Base-by-base conservation (phyloP, 1,140 invertebrate species). In the Meloidogyne exigua region DNA sequence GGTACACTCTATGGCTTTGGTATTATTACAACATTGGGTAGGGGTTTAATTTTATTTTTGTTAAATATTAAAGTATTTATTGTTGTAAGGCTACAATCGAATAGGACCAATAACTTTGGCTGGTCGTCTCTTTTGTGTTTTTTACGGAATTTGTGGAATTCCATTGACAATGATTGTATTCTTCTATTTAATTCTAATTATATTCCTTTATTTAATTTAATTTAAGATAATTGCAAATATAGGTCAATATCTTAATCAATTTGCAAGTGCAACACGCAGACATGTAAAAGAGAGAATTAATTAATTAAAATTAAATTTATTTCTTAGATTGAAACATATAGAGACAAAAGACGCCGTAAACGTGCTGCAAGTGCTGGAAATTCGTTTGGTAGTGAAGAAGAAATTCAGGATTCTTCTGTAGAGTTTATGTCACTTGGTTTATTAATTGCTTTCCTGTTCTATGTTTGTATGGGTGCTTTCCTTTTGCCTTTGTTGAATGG, bases 1-100 rank as follows among this genome's bases (percentile, higher is more conserved):
- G 85, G 81, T 0, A 87, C 86, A 28, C 77, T 87, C 18, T 87
- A 86, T 73, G 84, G 85, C 25, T 87, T 87, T 70, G 85, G 85
- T 10, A 87, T 87, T 66, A 82, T 87, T 39, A 87, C 85, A 18
- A 87, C 85, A 15, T 68, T 87, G 18, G 85, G 83, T 84, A 65
- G 21, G 32, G n/a, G n/a, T n/a, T 80, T 10, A 26, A 23, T 28
- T 57, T 26, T 49, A 49, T 49, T 49, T 49, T 15, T n/a, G n/a
- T n/a, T n/a, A n/a, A n/a, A n/a, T 18, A 49, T 49, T 18, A 18
- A 15, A 18, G 13, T 0, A 15, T 15, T 49, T 49, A 49, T 49
- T 15, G 4, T 2, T 23, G 25, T 71, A 57, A 84, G 83, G 85
- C n/a, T 87, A 87, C 67, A 87, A 87, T 68, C 75, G 85, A 75